Conservation (phyloP, 2,797 vertebrate genomes). For the Hippopotamyrus pictus region DNA sequence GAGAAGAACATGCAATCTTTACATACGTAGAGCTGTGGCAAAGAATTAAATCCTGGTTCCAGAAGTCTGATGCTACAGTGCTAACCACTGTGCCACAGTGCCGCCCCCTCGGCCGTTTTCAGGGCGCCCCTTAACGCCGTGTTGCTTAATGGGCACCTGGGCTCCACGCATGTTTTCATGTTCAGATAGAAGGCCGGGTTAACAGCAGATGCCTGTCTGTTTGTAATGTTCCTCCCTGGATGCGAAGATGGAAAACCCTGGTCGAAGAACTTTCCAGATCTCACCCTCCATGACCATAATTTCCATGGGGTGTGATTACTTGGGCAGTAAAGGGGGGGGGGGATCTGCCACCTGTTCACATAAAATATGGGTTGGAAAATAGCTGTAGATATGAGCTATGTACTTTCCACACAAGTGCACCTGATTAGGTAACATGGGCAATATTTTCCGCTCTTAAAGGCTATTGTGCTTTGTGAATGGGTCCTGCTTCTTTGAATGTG, state of each 20-base stretch:
- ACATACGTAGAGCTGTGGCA: not conserved
- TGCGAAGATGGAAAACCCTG: slow-evolving; percentile 56
- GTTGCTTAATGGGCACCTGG: not conserved
- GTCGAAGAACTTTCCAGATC: slow-evolving; percentile 56
- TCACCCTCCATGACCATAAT: slow-evolving; percentile 33
- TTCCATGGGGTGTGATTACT: slow-evolving; percentile 40
- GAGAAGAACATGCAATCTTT: not conserved
- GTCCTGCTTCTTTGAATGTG: not conserved
- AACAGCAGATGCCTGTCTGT: not conserved
- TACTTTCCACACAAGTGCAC: slow-evolving; percentile 43
- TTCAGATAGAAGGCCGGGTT: not conserved
- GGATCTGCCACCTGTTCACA: slow-evolving; percentile 44
- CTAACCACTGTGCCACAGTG: not conserved
- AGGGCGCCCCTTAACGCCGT: not conserved
- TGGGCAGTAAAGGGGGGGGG: slow-evolving; percentile 12
- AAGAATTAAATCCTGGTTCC: not conserved
- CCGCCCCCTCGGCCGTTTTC: not conserved
- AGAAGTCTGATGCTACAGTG: not conserved
- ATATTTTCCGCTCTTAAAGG: slow-evolving; percentile 50
- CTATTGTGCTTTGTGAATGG: slow-evolving; percentile 38
- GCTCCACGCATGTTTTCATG: not conserved
- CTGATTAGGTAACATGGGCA: slow-evolving; percentile 43
- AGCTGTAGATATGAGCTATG: slow-evolving; percentile 46
- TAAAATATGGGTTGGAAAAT: slow-evolving; percentile 57
- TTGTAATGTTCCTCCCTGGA: not conserved